These are phyloP conservation scores for Nomada lathburiana DNA, from an alignment of 2,888 invertebrate genomes.

Conservation along the genomic window DNA sequence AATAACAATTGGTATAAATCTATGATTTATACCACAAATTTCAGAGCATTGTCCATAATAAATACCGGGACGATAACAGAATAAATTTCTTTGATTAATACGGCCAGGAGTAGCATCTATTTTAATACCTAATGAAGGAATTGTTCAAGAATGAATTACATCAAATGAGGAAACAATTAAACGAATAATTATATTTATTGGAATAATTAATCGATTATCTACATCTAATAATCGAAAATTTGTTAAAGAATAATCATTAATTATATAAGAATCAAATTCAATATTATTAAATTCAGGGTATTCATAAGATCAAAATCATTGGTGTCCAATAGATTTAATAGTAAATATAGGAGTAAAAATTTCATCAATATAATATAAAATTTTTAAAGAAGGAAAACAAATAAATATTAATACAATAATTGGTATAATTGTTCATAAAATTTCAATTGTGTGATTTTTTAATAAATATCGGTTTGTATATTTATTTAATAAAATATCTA, in stretches of 20 bases:
- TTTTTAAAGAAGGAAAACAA: constrained; percentile 87
- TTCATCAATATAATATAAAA: constrained; percentile 88
- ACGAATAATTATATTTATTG: constrained; percentile 47
- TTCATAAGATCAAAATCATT: constrained; percentile 90
- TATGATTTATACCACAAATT: constrained; percentile 93
- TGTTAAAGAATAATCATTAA: background rate
- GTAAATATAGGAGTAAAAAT: constrained; percentile 85
- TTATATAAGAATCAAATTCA: constrained; percentile 85
- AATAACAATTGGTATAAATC: constrained; percentile 91
- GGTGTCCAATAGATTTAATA: constrained; percentile 88
- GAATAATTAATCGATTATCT: constrained; percentile 67
- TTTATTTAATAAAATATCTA: constrained; percentile 29
- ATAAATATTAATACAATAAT: constrained; percentile 88
- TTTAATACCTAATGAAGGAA: constrained; percentile 88
- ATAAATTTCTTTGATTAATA: constrained; percentile 87
- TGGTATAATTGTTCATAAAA: constrained; percentile 78
- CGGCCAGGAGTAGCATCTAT: constrained; percentile 89
- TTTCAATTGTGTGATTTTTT: background rate
- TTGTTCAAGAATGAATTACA: constrained; percentile 89
- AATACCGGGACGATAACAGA: constrained; percentile 87
- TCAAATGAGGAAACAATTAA: constrained; percentile 87
- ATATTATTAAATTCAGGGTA: constrained; percentile 88
- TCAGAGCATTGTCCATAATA: constrained; percentile 92
- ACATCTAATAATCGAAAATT: constrained; percentile 56
- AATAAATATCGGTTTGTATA: constrained; percentile 9